These are phyloP conservation scores for Phoronis australis DNA, from an alignment of 2,888 invertebrate genomes.

Conservation along the genomic window DNA sequence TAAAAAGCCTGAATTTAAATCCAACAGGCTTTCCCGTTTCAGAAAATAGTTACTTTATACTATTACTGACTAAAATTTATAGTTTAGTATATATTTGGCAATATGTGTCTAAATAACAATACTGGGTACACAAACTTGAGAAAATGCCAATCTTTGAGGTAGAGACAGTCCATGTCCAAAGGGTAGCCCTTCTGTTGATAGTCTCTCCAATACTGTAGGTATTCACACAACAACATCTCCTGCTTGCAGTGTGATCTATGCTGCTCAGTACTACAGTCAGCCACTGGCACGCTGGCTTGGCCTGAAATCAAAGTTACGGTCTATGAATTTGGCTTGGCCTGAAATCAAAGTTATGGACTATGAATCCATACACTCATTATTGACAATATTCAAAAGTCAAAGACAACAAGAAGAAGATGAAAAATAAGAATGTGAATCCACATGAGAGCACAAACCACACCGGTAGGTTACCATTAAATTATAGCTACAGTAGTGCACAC, in stretches of 20 bases:
- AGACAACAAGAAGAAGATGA: not conserved
- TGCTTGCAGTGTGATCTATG: constrained; percentile 72
- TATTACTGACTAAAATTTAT: not conserved
- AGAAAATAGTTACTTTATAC: not conserved
- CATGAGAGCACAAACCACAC: not conserved
- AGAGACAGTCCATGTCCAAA: constrained; percentile 59
- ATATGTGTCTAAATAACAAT: not conserved
- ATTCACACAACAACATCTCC: constrained; percentile 66
- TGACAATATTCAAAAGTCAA: not conserved
- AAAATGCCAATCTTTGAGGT: constrained; percentile 88
- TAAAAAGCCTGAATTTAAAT: no score
- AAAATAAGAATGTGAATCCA: not conserved
- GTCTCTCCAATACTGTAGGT: constrained; percentile 66
- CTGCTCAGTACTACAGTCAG: constrained; percentile 70
- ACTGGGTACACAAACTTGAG: constrained; percentile 41
- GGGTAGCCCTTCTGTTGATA: constrained; percentile 49
- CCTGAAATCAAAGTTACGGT: constrained; percentile 52
- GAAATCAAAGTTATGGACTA: no score
- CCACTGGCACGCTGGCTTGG: constrained; percentile 67
- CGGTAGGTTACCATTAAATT: not conserved
- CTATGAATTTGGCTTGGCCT: no score
- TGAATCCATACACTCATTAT: no score
- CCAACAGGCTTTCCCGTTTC: no score
- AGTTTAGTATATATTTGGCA: not conserved
- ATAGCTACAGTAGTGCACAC: no score